These are phyloP conservation scores for Hermatobates lingyangjiaoensis DNA, from an alignment of 1,140 invertebrate genomes.

Conservation along the genomic window DNA sequence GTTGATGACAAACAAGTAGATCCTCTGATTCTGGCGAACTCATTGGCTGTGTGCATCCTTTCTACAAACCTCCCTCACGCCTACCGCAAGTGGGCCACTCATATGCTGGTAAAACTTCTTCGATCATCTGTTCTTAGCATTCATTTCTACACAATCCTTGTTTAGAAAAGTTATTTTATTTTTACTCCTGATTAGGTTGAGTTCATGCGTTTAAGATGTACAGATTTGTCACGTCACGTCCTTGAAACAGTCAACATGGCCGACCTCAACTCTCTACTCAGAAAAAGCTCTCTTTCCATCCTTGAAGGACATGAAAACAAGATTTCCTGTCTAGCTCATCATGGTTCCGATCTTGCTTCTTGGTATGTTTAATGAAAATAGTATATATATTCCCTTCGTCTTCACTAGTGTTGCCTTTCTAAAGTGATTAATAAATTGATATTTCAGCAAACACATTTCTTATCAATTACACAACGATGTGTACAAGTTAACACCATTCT, in stretches of 20 bases:
- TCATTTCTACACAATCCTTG: too few species aligned
- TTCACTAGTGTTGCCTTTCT: too few species aligned
- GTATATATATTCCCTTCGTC: too few species aligned
- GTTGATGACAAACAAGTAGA: slow-evolving; percentile 19
- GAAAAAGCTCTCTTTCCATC: slow-evolving; percentile 23
- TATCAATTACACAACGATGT: too few species aligned
- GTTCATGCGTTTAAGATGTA: slow-evolving; percentile 13
- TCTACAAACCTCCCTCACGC: slow-evolving; percentile 28
- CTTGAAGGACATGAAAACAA: slow-evolving; percentile 37
- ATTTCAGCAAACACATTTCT: too few species aligned
- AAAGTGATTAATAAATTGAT: too few species aligned
- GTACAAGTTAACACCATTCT: too few species aligned
- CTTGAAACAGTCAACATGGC: slow-evolving; percentile 25
- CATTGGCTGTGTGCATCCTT: slow-evolving; percentile 38
- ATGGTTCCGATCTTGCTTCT: slow-evolving; percentile 29
- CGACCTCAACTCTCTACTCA: slow-evolving; percentile 28
- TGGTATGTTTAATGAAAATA: slow-evolving; percentile 20
- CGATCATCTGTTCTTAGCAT: neutral
- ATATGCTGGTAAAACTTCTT: slow-evolving; percentile 29
- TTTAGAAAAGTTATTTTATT: too few species aligned
- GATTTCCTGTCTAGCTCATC: slow-evolving; percentile 26
- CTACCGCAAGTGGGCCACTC: slow-evolving; percentile 38
- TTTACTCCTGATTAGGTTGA: slow-evolving; percentile 10
- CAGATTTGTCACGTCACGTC: slow-evolving; percentile 13
- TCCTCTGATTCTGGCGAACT: slow-evolving; percentile 36